Conservation (phyloP, 2,113 vertebrate species). For the Thryonomys swinderianus region DNA sequence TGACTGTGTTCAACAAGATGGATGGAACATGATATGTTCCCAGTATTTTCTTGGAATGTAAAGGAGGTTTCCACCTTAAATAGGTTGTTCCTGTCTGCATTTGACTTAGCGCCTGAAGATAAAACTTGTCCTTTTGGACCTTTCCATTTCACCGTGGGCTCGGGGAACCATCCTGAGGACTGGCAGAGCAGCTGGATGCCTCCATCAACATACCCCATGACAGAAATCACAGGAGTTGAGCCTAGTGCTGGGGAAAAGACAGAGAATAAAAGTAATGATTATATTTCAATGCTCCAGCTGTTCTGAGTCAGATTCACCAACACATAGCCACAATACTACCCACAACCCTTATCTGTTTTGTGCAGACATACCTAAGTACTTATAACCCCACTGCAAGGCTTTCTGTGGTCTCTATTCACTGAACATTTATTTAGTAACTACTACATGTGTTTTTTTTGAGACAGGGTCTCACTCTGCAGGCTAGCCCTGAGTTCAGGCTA, state of each 20-base stretch:
- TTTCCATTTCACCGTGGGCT: neutral
- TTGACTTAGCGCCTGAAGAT: neutral
- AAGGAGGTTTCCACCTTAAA: constrained; percentile 14
- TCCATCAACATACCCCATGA: neutral
- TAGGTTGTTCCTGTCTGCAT: neutral
- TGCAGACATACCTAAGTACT: neutral
- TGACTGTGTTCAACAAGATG: too few species aligned
- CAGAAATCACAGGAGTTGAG: neutral
- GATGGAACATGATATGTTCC: neutral
- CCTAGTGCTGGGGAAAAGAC: neutral
- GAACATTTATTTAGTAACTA: neutral
- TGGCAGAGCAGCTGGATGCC: neutral
- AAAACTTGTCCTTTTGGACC: neutral
- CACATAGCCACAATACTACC: neutral
- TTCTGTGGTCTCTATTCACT: neutral
- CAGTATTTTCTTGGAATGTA: neutral
- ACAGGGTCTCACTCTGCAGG: too few species aligned
- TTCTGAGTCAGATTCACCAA: neutral
- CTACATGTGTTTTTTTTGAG: neutral
- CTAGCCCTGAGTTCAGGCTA: too few species aligned
- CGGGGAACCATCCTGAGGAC: neutral
- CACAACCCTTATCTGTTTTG: neutral
- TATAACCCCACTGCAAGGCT: neutral
- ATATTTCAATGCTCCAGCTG: neutral
- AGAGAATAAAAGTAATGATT: neutral